phyloP scores from a whole-genome alignment of 1,140 invertebrate species.

The Dendroctonus valens region DNA sequence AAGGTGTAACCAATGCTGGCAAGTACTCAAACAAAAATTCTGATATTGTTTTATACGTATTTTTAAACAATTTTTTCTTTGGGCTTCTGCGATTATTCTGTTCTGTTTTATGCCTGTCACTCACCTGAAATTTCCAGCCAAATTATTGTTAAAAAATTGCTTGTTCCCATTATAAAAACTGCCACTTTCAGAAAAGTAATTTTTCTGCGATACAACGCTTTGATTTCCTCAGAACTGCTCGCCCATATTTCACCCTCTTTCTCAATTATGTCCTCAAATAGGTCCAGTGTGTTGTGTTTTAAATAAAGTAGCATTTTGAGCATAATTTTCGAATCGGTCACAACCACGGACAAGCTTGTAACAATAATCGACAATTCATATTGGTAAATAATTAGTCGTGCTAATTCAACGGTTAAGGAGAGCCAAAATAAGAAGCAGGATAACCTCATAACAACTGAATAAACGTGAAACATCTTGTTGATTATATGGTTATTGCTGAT shows the following conservation, averaged over 20 bases:
- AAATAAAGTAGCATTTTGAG: slow-evolving; percentile 4
- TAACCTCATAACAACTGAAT: slow-evolving; percentile 3
- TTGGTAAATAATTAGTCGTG: slow-evolving; percentile 1
- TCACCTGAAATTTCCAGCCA: slow-evolving; percentile 6
- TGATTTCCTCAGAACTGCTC: slow-evolving; percentile 3
- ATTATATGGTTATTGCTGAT: neutral
- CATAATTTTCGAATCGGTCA: slow-evolving; percentile 8
- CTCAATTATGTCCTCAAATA: slow-evolving; percentile 8
- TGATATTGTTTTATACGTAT: no score
- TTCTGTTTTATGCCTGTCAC: no score
- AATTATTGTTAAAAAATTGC: neutral
- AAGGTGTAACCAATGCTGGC: no score
- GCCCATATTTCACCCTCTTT: slow-evolving; percentile 14
- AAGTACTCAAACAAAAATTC: no score
- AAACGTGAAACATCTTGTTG: slow-evolving; percentile 4
- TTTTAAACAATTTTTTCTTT: no score
- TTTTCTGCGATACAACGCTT: slow-evolving; percentile 3
- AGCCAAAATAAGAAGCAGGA: slow-evolving; percentile 2
- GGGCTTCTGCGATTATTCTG: no score
- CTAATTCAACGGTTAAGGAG: neutral
- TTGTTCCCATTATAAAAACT: neutral
- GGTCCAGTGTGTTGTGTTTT: slow-evolving; percentile 1
- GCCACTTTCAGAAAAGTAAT: neutral
- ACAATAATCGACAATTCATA: slow-evolving; percentile 2
- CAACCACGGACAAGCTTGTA: slow-evolving; percentile 8